These are phyloP conservation scores for Araneus ventricosus DNA, from an alignment of 1,140 invertebrate genomes.

Conservation along the genomic window DNA sequence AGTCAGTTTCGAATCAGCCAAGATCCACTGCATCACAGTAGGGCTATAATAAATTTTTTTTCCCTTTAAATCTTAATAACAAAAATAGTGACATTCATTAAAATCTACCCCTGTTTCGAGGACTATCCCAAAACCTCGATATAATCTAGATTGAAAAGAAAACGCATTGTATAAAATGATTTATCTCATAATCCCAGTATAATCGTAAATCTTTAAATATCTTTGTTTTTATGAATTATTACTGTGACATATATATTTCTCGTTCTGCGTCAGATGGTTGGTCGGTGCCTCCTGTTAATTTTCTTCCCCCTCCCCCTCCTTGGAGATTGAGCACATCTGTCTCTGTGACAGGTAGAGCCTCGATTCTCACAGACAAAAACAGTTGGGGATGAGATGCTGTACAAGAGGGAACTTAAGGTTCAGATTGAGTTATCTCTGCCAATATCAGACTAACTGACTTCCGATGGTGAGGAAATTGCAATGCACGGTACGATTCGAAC, in stretches of 20 bases:
- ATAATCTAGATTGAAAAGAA: not conserved
- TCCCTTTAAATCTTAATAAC: too few relatives aligned
- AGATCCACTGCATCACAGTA: too few relatives aligned
- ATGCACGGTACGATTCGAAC: too few relatives aligned
- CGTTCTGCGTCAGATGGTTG: slow-evolving; percentile 4
- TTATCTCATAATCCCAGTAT: not conserved
- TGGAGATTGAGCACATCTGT: slow-evolving; percentile 9
- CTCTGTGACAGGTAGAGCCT: slow-evolving; percentile 44
- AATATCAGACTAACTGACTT: not conserved
- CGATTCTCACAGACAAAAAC: slow-evolving; percentile 38
- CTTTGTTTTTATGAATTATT: slow-evolving; percentile 8
- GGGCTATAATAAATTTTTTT: too few relatives aligned
- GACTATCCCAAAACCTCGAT: too few relatives aligned
- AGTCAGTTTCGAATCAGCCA: too few relatives aligned
- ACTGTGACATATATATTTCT: not conserved
- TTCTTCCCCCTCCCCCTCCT: not conserved
- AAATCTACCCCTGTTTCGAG: too few relatives aligned
- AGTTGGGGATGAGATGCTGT: not conserved
- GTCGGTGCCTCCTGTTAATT: too few relatives aligned
- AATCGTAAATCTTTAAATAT: not conserved
- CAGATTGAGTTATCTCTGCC: not conserved
- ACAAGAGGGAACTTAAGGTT: not conserved
- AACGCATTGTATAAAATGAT: not conserved
- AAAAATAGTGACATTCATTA: too few relatives aligned
- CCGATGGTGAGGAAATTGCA: not conserved